Base-by-base conservation (phyloP, 2,113 vertebrate species). In the Tachycineta bicolor region DNA sequence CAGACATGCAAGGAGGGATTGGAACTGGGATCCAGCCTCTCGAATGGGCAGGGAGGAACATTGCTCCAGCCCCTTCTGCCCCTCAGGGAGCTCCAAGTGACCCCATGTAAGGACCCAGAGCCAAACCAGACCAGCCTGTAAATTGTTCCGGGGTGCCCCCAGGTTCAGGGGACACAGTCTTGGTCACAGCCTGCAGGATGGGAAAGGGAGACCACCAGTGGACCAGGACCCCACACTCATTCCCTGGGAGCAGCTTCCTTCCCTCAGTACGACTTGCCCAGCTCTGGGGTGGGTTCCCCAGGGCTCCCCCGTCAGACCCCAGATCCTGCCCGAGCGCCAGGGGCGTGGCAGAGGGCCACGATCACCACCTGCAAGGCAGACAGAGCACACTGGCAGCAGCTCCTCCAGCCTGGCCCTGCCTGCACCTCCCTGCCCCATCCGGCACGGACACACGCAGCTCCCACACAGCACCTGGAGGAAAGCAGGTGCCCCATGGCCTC, bases 31-130 rank as follows among this genome's bases (percentile, higher is more conserved):
- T 55, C 39, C 8, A 4, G 47, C 11, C 5, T 7, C 18, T 6
- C 0, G 1, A 18, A 6, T 4, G 1, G 26, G 21, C 33, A 80
- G 58, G 34, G 49, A 39, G 5, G 5, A 60, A 77, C 15, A 26
- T 22, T 55, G 29, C 33, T 90, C 56, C 47, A 26, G 33, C 49
- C 14, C 29, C 33, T 52, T 58, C 52, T 77, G 50, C 28, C 33
- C 39, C 50, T 55, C 3, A 2, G 14, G 56, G 21, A 71, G 52
- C 39, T 58, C 28, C 3, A 2, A 39, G 20, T 55, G 55, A 65
- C 37, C n/a, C 55, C 1, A 0, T 0, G 0, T 0, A 1, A 28
- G 59, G 28, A 63, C 20, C 37, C 20, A 14, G 60, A 15, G 15
- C 26, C 31, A 44, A 31, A n/a, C 4, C n/a, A 74, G 59, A 37